phyloP scores from a whole-genome alignment of 2,888 invertebrate genomes.

The Papilio demoleus region DNA sequence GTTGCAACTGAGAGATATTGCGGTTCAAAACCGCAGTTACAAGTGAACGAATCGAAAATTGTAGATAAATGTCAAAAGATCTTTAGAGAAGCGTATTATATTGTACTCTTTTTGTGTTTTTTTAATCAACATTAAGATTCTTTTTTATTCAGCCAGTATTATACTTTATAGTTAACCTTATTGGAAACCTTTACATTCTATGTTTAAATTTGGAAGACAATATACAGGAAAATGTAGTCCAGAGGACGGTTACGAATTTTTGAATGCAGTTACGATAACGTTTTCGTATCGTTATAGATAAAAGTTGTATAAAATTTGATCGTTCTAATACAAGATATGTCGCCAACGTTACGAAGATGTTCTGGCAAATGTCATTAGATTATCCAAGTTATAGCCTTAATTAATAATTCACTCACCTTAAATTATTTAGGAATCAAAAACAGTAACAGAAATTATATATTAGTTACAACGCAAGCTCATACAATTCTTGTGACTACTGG shows the following conservation, averaged over 20 bases:
- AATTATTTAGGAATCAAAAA: background rate
- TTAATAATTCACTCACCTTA: background rate
- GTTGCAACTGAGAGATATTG: slow-evolving; percentile 19
- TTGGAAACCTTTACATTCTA: background rate
- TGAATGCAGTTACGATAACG: no score
- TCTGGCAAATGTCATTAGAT: no score
- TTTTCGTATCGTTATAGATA: no score
- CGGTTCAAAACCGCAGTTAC: slow-evolving; percentile 3
- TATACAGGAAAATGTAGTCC: background rate
- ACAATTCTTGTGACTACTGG: slow-evolving; percentile 1
- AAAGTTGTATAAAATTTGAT: no score
- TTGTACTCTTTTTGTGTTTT: background rate
- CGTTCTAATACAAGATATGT: no score
- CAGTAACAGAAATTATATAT: background rate
- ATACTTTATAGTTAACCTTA: background rate
- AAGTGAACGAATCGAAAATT: slow-evolving; percentile 25
- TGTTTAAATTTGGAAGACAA: slow-evolving; percentile 3
- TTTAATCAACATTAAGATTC: background rate
- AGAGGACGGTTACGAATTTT: no score
- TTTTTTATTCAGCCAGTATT: background rate
- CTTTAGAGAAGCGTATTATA: background rate
- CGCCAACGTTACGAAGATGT: no score
- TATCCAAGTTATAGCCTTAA: no score
- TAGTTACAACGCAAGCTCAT: slow-evolving; percentile 16
- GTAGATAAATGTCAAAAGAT: background rate